These are phyloP conservation scores for Pelecanoides urinatrix DNA, from an alignment of 2,113 vertebrate genomes.

Conservation along the genomic window DNA sequence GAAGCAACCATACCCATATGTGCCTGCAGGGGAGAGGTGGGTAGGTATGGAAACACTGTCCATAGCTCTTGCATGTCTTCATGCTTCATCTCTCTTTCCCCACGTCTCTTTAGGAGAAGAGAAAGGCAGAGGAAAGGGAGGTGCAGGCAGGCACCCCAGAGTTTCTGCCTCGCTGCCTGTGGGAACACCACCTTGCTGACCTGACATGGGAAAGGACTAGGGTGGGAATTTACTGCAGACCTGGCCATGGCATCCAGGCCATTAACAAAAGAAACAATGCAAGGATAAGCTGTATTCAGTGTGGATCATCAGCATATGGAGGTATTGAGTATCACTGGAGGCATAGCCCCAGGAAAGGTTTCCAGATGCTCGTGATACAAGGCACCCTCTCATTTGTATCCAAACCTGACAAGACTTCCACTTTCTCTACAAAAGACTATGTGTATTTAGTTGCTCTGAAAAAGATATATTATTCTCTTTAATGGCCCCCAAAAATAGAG, in stretches of 20 bases:
- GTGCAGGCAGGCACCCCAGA: background rate
- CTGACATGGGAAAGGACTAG: background rate
- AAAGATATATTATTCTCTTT: background rate
- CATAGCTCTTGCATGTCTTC: background rate
- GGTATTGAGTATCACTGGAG: background rate
- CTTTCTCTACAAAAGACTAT: background rate
- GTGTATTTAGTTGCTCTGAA: background rate
- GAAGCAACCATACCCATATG: background rate
- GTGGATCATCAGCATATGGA: accelerated
- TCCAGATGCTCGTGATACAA: background rate
- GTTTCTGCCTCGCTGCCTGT: background rate
- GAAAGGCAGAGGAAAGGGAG: background rate
- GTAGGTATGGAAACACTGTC: background rate
- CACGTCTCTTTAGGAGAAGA: background rate
- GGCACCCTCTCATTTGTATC: background rate
- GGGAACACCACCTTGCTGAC: background rate
- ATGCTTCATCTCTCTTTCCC: background rate
- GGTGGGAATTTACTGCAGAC: background rate
- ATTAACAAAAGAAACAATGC: background rate
- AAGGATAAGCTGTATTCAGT: background rate
- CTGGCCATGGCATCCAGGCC: background rate
- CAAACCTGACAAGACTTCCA: background rate
- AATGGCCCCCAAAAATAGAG: background rate
- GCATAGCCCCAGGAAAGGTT: background rate
- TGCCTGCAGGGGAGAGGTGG: background rate